Evolutionary conservation across 2,888 invertebrate genomes (phyloP).

Genomic region (Scelioninae gen. 2): DNA sequence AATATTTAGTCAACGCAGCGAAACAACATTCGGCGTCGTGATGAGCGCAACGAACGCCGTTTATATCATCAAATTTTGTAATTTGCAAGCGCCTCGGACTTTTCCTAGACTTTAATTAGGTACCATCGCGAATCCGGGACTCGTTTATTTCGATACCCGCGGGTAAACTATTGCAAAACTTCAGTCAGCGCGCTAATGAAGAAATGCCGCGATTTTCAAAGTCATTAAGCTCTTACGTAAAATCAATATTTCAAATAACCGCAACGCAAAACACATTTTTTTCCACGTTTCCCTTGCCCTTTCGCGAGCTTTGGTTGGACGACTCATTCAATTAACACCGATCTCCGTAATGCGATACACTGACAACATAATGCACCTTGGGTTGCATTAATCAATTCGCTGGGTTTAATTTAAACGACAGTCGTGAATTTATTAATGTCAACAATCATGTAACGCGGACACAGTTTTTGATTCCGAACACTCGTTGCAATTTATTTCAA

Average conservation of each 20-base stretch:
- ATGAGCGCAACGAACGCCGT: too few species aligned
- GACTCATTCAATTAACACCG: constrained; percentile 49
- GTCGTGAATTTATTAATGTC: constrained; percentile 44
- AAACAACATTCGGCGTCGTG: too few species aligned
- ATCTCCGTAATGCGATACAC: constrained; percentile 39
- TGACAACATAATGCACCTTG: constrained; percentile 51
- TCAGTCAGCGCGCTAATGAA: constrained; percentile 42
- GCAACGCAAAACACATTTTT: constrained; percentile 12
- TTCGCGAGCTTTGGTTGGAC: constrained; percentile 30
- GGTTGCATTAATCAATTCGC: constrained; percentile 43
- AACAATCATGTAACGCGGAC: constrained; percentile 33
- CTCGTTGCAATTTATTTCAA: constrained; percentile 14
- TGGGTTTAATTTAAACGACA: constrained; percentile 39
- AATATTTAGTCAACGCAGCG: too few species aligned
- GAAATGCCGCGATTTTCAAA: constrained; percentile 46
- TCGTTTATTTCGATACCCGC: constrained; percentile 30
- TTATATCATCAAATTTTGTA: constrained; percentile 18
- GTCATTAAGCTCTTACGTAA: constrained; percentile 55
- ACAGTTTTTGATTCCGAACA: constrained; percentile 9
- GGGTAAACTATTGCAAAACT: constrained; percentile 45
- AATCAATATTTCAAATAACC: constrained; percentile 50
- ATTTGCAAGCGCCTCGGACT: constrained; percentile 22
- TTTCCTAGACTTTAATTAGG: constrained; percentile 40
- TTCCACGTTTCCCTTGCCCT: constrained; percentile 35
- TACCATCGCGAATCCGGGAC: constrained; percentile 21